Evolutionary conservation across 2,797 vertebrate species (phyloP), one percentile per base, ranked within the genome.

Genomic region (Gobionotothen gibberifrons): DNA sequence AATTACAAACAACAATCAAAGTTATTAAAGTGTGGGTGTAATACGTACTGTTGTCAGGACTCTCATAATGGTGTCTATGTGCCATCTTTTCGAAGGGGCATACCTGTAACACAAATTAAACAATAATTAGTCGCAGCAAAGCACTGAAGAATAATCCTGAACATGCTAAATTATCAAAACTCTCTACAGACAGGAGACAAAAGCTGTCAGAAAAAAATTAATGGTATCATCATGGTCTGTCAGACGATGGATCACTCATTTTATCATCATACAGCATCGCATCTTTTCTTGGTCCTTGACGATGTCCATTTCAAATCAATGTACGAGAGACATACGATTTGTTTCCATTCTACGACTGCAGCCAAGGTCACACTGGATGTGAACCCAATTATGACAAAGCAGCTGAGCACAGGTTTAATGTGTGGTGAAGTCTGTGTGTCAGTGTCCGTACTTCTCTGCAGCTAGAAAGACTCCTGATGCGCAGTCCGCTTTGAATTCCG

Each of bases 11-110:
- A 71, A 79, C 72, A 82, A 66, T 29, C 32, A 55, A 42, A 68
- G 3, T 2, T 17, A 79, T n/a, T 26, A 39, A 15, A 74, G 9
- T 58, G 16, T 16, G 54, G 56, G 39, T 64, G 32, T 52, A n/a
- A 44, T 78, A 91, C 96, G 87, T 95, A 99, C 98, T 69, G 97
- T 99, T 72, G 98, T 99, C 86, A 99, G 89, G 82, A 99, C 98
- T 92, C 98, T 96, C 98, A 99, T 99, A 70, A 99, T 98, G 12
- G 98, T 99, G 93, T 99, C 98, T 95, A 99, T 99, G 90, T 99
- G 98, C 98, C 98, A 99, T 94, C 98, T 95, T 94, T 99, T 99
- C 17, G 98, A 99, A 83, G 98, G 98, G 48, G 98, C 98, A 12
- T 99, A 99, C 89, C 98, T 99, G 87, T 1, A 67, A 88, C 15